Evolutionary conservation across 2,113 vertebrate species (phyloP).

Genomic region (Miniopterus natalensis): DNA sequence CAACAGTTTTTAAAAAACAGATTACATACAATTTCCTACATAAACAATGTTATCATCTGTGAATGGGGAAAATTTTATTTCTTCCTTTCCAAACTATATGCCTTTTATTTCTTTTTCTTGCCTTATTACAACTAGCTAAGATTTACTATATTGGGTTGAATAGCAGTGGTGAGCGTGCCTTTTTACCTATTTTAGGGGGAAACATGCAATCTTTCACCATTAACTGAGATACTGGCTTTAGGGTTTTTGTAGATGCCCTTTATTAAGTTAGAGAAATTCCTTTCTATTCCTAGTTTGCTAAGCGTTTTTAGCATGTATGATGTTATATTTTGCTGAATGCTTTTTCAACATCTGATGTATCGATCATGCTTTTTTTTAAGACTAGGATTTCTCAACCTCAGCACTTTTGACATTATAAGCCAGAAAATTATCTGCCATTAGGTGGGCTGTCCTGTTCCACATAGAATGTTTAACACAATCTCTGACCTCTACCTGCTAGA

Average conservation of each 20-base stretch:
- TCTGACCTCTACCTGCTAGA: neutral
- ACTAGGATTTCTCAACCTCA: neutral
- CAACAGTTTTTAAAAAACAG: neutral
- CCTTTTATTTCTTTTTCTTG: neutral
- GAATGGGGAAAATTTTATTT: neutral
- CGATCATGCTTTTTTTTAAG: neutral
- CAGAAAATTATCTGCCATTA: neutral
- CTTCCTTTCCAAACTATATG: neutral
- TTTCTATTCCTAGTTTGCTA: neutral
- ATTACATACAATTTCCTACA: neutral
- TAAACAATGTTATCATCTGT: neutral
- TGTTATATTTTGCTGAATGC: neutral
- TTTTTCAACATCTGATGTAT: neutral
- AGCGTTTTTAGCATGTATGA: neutral
- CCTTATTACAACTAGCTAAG: neutral
- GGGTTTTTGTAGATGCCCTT: neutral
- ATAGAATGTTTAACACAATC: neutral
- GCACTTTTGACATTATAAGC: neutral
- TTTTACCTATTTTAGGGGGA: neutral
- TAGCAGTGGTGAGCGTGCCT: neutral
- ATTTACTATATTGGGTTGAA: neutral
- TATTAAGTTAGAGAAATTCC: neutral
- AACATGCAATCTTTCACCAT: neutral
- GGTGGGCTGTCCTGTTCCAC: neutral
- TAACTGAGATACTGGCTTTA: neutral